Percentiles rank a stretch among this genome's conserved stretches.
Evolutionary conservation across 2,888 invertebrate genomes (phyloP).

Genomic region (Lasioglossum villosulum): DNA sequence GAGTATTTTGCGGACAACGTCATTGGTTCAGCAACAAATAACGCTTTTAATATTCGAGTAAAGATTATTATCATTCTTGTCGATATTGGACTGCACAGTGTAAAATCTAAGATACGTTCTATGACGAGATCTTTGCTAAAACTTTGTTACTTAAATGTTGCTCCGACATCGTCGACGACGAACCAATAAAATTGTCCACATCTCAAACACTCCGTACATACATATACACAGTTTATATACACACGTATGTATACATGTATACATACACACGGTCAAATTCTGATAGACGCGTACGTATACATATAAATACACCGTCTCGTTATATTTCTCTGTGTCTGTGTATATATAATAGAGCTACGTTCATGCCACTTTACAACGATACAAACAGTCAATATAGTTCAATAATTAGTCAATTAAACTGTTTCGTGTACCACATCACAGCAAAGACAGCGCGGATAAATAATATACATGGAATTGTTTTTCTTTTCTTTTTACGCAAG

Average conservation of each 20-base stretch:
- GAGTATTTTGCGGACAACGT: conserved; percentile 26
- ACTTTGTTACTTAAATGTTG: neutral
- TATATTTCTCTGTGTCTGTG: conserved; percentile 43
- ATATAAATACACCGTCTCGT: conserved; percentile 31
- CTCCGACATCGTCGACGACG: neutral
- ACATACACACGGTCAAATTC: conserved; percentile 43
- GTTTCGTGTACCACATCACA: conserved; percentile 54
- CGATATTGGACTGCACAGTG: conserved; percentile 10
- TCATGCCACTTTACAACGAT: conserved; percentile 77
- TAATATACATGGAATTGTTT: conserved; percentile 43
- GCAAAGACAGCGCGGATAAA: conserved; percentile 62
- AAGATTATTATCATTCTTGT: conserved; percentile 18
- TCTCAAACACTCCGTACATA: conserved; percentile 26
- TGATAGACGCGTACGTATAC: conserved; percentile 41
- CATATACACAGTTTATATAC: conserved; percentile 41
- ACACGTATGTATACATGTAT: conserved; percentile 59
- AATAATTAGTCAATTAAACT: conserved; percentile 56
- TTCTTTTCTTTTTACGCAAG: conserved; percentile 14
- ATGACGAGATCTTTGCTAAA: neutral
- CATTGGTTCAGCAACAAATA: conserved; percentile 16
- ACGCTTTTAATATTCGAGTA: conserved; percentile 17
- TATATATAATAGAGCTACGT: conserved; percentile 68
- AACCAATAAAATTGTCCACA: conserved; percentile 25
- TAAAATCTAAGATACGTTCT: conserved; percentile 19
- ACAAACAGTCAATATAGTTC: conserved; percentile 78